Conservation (phyloP, 2,113 vertebrate genomes). For the Oreochromis niloticus region DNA sequence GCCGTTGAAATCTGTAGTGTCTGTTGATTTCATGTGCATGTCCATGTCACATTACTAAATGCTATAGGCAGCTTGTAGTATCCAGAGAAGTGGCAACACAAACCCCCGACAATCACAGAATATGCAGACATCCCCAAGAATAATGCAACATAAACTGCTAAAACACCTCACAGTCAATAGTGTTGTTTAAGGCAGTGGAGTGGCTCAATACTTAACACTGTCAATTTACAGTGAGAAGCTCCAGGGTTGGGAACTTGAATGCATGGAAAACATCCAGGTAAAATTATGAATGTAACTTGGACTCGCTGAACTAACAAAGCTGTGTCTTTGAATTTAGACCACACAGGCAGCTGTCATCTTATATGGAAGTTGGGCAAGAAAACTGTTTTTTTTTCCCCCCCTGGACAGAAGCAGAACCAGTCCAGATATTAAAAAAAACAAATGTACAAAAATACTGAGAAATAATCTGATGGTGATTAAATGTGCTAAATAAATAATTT, state of each 20-base stretch:
- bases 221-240: neutral
- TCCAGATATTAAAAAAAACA: neutral
- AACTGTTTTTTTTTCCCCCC: neutral
- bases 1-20: neutral
- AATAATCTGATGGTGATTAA: neutral
- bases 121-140: neutral
- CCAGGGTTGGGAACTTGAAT: neutral
- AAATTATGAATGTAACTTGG: neutral
- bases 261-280: neutral
- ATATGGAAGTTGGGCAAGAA: neutral
- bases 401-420: neutral
- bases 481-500: neutral
- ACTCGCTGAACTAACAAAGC: neutral
- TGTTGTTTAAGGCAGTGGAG: neutral
- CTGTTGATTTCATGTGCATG: neutral
- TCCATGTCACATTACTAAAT: neutral
- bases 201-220: neutral
- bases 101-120: neutral
- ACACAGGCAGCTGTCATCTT: neutral
- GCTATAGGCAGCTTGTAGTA: neutral
- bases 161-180: neutral
- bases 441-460: neutral
- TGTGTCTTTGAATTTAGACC: neutral
- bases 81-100: neutral
- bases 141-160: neutral